Evolutionary conservation across 2,888 invertebrate species (phyloP).

Genomic region (Adela reaumurella): DNA sequence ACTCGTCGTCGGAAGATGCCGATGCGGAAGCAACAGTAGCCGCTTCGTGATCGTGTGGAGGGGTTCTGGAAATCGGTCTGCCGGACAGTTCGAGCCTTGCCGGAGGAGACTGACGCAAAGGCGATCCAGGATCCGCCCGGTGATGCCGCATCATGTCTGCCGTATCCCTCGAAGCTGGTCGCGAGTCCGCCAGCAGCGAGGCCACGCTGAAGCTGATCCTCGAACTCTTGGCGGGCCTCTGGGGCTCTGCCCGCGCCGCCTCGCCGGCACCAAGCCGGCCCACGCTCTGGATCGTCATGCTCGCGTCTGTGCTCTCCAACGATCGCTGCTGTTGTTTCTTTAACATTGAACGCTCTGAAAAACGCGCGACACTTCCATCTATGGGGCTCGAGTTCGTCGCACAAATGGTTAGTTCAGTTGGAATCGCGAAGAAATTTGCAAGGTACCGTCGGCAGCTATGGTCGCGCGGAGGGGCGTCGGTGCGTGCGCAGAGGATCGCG

Average conservation of each 20-base stretch:
- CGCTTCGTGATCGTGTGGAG: constrained; percentile 45
- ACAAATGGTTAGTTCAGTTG: constrained; percentile 29
- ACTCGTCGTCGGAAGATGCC: constrained; percentile 59
- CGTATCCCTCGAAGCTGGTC: constrained; percentile 49
- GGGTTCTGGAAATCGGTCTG: constrained; percentile 38
- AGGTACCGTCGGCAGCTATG: constrained; percentile 20
- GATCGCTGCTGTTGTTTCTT: constrained; percentile 52
- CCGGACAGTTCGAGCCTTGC: constrained; percentile 47
- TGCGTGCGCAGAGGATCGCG: constrained; percentile 51
- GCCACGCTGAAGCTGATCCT: constrained; percentile 85
- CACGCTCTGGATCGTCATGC: constrained; percentile 67
- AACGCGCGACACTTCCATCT: constrained; percentile 34
- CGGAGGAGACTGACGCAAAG: constrained; percentile 41
- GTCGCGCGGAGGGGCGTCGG: constrained; percentile 34
- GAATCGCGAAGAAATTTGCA: not conserved
- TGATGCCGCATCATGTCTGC: constrained; percentile 50
- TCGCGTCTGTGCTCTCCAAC: constrained; percentile 49
- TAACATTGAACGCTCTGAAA: constrained; percentile 54
- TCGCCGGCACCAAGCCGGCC: constrained; percentile 60
- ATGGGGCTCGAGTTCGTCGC: not conserved
- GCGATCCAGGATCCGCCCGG: constrained; percentile 47
- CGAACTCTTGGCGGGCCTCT: constrained; percentile 49
- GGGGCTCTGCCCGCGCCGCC: constrained; percentile 57
- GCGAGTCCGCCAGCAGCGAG: constrained; percentile 79
- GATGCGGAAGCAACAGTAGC: constrained; percentile 43